phyloP scores from a whole-genome alignment of 2,888 invertebrate genomes.

The Yponomeuta malinellus region DNA sequence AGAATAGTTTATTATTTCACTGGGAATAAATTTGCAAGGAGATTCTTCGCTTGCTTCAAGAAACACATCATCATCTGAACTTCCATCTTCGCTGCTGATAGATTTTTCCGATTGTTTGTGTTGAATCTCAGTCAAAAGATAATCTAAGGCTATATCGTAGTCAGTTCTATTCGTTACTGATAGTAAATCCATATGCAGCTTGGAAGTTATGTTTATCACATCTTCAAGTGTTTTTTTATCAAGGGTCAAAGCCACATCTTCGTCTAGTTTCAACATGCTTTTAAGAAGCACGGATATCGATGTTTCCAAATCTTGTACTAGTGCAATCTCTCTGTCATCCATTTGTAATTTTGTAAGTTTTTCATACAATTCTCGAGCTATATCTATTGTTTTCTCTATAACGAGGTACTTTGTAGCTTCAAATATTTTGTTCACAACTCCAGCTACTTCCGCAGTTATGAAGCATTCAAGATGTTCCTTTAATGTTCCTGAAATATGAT shows the following conservation, averaged over 20 bases:
- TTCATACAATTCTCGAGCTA: conserved; percentile 31
- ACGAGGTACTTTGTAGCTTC: conserved; percentile 23
- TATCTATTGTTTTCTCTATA: conserved; percentile 28
- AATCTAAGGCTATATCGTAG: background rate
- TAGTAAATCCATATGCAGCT: background rate
- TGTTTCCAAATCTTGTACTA: conserved; percentile 1
- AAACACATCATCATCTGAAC: background rate
- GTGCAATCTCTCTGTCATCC: background rate
- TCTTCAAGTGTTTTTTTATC: background rate
- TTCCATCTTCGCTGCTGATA: background rate
- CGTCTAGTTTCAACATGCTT: background rate
- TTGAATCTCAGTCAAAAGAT: background rate
- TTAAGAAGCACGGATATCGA: background rate
- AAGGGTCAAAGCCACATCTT: background rate
- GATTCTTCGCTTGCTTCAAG: background rate
- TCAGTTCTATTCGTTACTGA: background rate
- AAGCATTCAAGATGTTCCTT: conserved; percentile 35
- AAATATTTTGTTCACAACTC: conserved; percentile 28
- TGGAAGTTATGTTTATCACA: background rate
- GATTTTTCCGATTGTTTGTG: background rate
- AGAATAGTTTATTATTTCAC: background rate
- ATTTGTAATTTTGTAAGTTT: background rate
- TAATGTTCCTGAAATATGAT: conserved; percentile 23
- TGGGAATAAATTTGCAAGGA: background rate
- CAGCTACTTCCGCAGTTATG: conserved; percentile 29